Percentiles rank a stretch among this genome's conserved stretches.
These are phyloP conservation scores for Ranitomeya imitator DNA, from an alignment of 2,113 vertebrate species.

Conservation along the genomic window DNA sequence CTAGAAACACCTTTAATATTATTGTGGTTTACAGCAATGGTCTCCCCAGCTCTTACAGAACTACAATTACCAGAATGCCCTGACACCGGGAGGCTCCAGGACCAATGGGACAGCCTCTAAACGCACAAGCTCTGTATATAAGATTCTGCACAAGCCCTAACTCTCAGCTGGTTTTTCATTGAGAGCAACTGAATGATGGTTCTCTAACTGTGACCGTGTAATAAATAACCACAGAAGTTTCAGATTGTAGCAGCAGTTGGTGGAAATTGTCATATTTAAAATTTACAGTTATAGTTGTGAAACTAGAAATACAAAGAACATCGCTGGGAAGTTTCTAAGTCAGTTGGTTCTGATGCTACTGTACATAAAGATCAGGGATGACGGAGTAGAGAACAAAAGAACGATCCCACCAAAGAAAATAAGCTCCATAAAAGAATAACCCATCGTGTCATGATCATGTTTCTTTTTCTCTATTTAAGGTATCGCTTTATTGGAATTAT, in stretches of 20 bases:
- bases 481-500: no score
- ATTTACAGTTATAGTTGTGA: neutral
- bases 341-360: neutral
- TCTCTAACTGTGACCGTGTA: neutral
- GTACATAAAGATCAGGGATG: neutral
- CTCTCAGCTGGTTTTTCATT: neutral
- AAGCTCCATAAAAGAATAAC: neutral
- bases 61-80: no score
- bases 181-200: neutral
- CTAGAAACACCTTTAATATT: no score
- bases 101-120: neutral
- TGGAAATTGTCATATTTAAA: neutral
- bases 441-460: no score
- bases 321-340: neutral
- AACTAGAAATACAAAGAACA: neutral
- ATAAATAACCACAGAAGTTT: slow-evolving; percentile 1
- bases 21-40: no score
- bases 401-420: neutral
- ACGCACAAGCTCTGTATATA: neutral
- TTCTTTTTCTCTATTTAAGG: no score
- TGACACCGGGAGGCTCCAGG: no score
- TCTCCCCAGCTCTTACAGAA: no score
- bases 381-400: neutral
- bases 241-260: slow-evolving; percentile 9
- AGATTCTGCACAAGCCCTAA: neutral